Evolutionary conservation across 2,797 vertebrate genomes (phyloP), one percentile per base, ranked within the genome.

Genomic region (Toxotes lorentzi): DNA sequence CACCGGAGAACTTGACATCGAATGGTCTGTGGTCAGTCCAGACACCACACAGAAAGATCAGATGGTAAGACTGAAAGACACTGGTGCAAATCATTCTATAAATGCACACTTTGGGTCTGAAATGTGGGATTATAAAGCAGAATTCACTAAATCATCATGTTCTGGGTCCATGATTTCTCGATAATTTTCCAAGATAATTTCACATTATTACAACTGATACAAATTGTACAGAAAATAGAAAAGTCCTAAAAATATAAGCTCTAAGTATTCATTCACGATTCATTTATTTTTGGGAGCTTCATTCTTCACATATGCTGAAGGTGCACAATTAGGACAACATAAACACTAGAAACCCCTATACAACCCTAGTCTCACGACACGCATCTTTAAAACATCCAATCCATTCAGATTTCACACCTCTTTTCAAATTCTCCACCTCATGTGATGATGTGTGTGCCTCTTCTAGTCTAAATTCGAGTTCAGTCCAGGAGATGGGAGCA

Each of bases 21-120:
- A 98, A 65, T 98, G 98, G 97, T 96, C 94, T 53, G 87, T 95
- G 71, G 83, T 98, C 93, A 96, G 94, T n/a, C 95, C 96, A 0
- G 97, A 97, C 73, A 93, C 93, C 0, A 91, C 95, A 0, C 81
- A 94, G 63, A 96, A 95, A 1, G 96, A 97, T 88, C 95, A 94
- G 0, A 95, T 96, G 94, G 97, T 97, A 87, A 95, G 96, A 73
- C 19, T 27, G 41, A 62, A 23, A 30, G 4, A 34, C 8, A 66
- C 23, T 16, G 4, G 3, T 21, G 12, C 10, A 40, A 21, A 32
- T 43, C 3, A 7, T 23, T 13, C 8, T 3, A 2, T 14, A 21
- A 21, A 17, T 48, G 11, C 35, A 14, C 0, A 27, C 7, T 6
- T 27, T 9, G 8, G 8, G 13, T 38, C 14, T 64, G 47, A 54